Conservation (phyloP, 1,140 invertebrate species). For the Brachionus calyciflorus region DNA sequence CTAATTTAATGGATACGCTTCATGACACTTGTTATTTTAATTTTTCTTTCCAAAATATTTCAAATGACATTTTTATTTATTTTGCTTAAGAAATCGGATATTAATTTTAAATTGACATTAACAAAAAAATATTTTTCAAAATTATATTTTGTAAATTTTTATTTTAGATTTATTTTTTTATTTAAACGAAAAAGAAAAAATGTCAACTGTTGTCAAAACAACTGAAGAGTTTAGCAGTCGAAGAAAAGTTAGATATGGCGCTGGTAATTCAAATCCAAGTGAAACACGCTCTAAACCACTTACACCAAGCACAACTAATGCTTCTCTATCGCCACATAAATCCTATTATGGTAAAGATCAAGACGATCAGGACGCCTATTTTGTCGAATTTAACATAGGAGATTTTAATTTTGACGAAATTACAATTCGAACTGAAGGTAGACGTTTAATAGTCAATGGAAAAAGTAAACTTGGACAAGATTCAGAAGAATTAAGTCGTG, state of each 20-base stretch:
- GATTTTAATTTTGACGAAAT: slow-evolving; percentile 44
- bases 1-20: no score
- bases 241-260: slow-evolving; percentile 25
- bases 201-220: slow-evolving; percentile 12
- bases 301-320: slow-evolving; percentile 1
- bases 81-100: no score
- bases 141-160: no score
- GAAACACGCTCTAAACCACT: neutral
- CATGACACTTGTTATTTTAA: no score
- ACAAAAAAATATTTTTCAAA: no score
- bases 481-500: neutral
- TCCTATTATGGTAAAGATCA: slow-evolving; percentile 40
- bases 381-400: slow-evolving; percentile 37
- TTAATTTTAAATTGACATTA: no score
- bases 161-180: neutral
- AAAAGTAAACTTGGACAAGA: neutral
- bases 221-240: slow-evolving; percentile 27
- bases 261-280: neutral
- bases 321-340: slow-evolving; percentile 8
- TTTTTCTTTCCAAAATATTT: no score
- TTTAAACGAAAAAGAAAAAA: neutral
- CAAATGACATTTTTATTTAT: no score
- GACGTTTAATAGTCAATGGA: neutral
- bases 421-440: slow-evolving; percentile 35
- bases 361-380: slow-evolving; percentile 2